A percentile compares a stretch with the other conserved stretches of the same genome.
These are phyloP conservation scores for Spatulosminthurus flaviceps DNA, from an alignment of 2,888 invertebrate species.

Conservation along the genomic window DNA sequence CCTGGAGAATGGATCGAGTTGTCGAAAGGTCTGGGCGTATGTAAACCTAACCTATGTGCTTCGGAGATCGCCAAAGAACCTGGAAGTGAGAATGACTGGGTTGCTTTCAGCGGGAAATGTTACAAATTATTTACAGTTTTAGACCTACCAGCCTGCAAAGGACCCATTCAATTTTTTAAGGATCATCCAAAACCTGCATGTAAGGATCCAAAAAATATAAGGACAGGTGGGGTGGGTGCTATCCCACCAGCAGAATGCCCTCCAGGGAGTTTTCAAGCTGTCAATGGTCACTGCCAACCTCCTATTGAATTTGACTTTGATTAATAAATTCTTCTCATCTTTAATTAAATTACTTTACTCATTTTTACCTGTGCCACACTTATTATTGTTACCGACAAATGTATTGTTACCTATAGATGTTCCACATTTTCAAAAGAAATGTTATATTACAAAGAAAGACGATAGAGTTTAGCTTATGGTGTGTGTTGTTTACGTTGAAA, in stretches of 20 bases:
- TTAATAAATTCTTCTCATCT: constrained; percentile 10
- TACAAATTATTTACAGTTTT: constrained; percentile 2
- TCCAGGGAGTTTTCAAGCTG: constrained; percentile 34
- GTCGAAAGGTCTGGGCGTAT: constrained; percentile 9
- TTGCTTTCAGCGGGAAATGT: constrained; percentile 23
- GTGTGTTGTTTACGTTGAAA: background rate
- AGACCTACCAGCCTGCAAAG: constrained; percentile 18
- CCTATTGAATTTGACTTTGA: constrained; percentile 33
- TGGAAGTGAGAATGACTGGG: constrained; percentile 10
- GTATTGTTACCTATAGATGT: background rate
- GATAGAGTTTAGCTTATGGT: no score
- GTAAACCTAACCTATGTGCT: constrained; percentile 10
- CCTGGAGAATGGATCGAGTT: constrained; percentile 27
- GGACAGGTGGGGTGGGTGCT: constrained; percentile 32
- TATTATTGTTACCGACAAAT: background rate
- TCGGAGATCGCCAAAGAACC: background rate
- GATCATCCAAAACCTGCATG: background rate
- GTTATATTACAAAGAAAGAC: background rate
- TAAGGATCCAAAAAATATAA: background rate
- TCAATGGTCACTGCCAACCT: constrained; percentile 38
- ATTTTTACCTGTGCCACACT: constrained; percentile 10
- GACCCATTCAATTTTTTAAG: constrained; percentile 20
- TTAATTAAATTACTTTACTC: background rate
- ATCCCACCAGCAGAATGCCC: constrained; percentile 26
- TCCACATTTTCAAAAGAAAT: background rate